Conservation (phyloP, 2,113 vertebrate genomes). For the Gobio gobio region DNA sequence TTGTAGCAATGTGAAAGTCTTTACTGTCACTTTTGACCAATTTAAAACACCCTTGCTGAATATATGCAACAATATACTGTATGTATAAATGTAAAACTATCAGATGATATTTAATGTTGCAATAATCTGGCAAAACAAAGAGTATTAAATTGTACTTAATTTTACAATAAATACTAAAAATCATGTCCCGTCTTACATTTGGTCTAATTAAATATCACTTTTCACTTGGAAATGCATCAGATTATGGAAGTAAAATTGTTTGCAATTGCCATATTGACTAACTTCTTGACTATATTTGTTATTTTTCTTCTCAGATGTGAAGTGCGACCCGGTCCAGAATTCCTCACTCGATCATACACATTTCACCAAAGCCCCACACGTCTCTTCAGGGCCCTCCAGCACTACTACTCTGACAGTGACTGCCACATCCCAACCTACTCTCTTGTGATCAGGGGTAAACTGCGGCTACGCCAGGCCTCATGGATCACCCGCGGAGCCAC, state of each 20-base stretch:
- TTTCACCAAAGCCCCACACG: constrained; percentile 79
- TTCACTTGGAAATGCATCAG: background rate
- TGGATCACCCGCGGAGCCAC: constrained; percentile 89
- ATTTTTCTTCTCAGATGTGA: constrained; percentile 80
- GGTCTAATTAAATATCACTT: background rate
- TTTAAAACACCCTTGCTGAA: too few species aligned
- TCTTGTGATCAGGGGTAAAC: constrained; percentile 85
- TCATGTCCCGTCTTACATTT: background rate
- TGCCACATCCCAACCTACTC: constrained; percentile 85
- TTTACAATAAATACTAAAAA: too few species aligned
- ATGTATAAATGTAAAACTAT: too few species aligned
- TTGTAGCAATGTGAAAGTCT: too few species aligned
- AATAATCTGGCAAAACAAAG: too few species aligned
- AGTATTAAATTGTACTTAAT: too few species aligned
- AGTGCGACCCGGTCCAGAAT: constrained; percentile 88
- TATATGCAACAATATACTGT: too few species aligned
- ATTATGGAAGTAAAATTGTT: background rate
- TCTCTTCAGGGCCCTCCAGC: constrained; percentile 86
- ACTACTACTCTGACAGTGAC: constrained; percentile 84
- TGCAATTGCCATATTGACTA: background rate
- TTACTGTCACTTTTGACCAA: too few species aligned
- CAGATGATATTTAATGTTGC: too few species aligned
- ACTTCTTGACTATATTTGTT: background rate
- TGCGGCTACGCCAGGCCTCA: constrained; percentile 85
- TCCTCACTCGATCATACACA: constrained; percentile 86